Conservation (phyloP, 2,888 invertebrate species). For the Ypsolopha sequella region DNA sequence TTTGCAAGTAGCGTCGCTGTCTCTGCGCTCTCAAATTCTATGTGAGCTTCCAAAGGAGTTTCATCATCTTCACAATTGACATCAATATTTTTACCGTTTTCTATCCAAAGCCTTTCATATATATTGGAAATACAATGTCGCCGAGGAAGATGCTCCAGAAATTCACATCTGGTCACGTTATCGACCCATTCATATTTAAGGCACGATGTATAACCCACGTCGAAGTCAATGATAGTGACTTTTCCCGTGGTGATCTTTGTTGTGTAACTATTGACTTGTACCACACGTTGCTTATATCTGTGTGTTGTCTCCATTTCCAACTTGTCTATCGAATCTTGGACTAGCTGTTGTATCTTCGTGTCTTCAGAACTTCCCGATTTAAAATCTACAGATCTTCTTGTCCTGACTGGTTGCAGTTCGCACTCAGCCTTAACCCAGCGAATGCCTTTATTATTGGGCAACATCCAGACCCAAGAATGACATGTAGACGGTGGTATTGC, state of each 20-base stretch:
- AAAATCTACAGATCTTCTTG: not conserved
- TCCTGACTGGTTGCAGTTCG: constrained; percentile 16
- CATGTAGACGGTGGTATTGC: constrained; percentile 27
- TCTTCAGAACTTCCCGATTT: constrained; percentile 23
- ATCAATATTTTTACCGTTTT: constrained; percentile 39
- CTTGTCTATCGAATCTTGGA: constrained; percentile 38
- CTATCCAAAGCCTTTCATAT: constrained; percentile 41
- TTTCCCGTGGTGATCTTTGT: constrained; percentile 40
- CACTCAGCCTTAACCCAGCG: constrained; percentile 15
- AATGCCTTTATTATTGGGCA: constrained; percentile 28
- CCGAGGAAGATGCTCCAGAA: constrained; percentile 43
- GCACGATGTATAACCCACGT: constrained; percentile 52
- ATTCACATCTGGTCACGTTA: constrained; percentile 38
- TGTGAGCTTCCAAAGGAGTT: constrained; percentile 28
- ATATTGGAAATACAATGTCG: constrained; percentile 46
- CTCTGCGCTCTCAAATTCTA: constrained; percentile 39
- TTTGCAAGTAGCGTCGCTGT: constrained; percentile 37
- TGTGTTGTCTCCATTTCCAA: constrained; percentile 44
- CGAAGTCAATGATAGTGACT: constrained; percentile 50
- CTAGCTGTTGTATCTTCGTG: constrained; percentile 29
- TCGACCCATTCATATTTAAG: constrained; percentile 51
- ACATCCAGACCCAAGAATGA: constrained; percentile 31
- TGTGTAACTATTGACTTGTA: constrained; percentile 40
- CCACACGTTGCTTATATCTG: constrained; percentile 43
- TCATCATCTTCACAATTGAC: constrained; percentile 48